phyloP scores from a whole-genome alignment of 2,888 invertebrate genomes.

The Amblyjoppa fuscipennis region DNA sequence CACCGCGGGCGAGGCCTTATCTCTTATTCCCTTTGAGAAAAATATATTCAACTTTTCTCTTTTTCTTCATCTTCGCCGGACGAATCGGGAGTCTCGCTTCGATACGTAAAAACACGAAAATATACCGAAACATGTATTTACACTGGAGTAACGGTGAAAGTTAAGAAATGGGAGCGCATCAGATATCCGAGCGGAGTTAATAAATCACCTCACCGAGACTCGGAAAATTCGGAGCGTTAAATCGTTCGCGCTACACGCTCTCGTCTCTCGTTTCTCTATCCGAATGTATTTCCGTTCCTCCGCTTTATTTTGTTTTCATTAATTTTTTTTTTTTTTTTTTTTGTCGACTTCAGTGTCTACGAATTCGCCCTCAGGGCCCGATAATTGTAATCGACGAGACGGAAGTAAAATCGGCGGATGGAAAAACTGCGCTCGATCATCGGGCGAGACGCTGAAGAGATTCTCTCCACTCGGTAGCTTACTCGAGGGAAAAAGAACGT shows the following conservation, averaged over 20 bases:
- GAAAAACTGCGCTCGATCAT: slow-evolving; percentile 25
- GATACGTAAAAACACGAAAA: slow-evolving; percentile 47
- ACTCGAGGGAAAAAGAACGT: not conserved
- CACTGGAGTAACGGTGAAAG: not conserved
- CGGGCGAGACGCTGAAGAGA: not conserved
- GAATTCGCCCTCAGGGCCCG: slow-evolving; percentile 32
- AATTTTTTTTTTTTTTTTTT: slow-evolving; percentile 28
- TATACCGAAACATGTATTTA: slow-evolving; percentile 38
- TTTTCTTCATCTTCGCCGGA: not conserved
- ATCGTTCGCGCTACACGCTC: slow-evolving; percentile 13
- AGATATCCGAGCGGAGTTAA: slow-evolving; percentile 45
- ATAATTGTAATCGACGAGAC: slow-evolving; percentile 52
- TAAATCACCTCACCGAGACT: slow-evolving; percentile 37
- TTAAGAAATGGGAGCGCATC: slow-evolving; percentile 28
- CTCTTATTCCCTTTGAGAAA: slow-evolving; percentile 10
- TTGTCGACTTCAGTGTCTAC: not conserved
- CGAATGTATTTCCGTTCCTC: slow-evolving; percentile 21
- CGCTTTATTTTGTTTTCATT: not conserved
- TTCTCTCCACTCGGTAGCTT: not conserved
- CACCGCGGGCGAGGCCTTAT: not conserved
- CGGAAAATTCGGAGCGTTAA: slow-evolving; percentile 42
- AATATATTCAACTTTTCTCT: slow-evolving; percentile 19
- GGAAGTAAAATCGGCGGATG: slow-evolving; percentile 48
- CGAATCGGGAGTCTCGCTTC: slow-evolving; percentile 15
- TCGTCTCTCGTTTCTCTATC: slow-evolving; percentile 30